Conservation (phyloP, 2,113 vertebrate genomes). For the Gallinago media region DNA sequence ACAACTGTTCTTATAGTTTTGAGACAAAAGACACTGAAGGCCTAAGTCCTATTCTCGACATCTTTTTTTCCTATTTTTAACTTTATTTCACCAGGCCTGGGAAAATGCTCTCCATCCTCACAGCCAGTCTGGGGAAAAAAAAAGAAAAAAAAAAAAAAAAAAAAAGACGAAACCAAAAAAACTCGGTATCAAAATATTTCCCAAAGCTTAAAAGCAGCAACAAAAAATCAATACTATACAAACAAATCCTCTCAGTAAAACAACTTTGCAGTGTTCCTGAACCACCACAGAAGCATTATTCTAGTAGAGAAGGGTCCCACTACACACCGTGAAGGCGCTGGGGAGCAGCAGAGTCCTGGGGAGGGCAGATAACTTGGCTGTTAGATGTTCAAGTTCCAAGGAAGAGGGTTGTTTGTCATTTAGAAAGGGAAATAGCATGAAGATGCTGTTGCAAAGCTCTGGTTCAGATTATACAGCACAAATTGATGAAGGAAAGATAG, state of each 20-base stretch:
- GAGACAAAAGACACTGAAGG: not conserved
- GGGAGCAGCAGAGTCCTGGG: not conserved
- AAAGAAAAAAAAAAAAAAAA: not conserved
- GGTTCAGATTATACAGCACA: not conserved
- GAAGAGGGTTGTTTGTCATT: not conserved
- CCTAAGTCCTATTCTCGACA: not conserved
- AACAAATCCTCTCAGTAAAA: not conserved
- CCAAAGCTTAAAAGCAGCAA: not conserved
- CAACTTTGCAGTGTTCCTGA: not conserved
- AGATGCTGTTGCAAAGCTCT: not conserved
- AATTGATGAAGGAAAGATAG: not conserved
- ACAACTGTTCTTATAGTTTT: not conserved
- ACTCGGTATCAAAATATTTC: not conserved
- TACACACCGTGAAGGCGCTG: not conserved
- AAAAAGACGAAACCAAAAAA: no score
- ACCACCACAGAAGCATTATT: no score
- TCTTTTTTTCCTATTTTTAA: not conserved
- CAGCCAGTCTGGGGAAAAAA: no score
- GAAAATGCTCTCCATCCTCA: fast-evolving
- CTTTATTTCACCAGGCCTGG: not conserved
- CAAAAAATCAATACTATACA: not conserved
- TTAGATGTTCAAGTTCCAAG: not conserved
- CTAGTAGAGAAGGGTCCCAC: fast-evolving
- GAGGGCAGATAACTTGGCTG: not conserved
- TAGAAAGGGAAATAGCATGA: not conserved